A percentile compares a stretch with the other conserved stretches of the same genome.
Conservation (phyloP, 1,140 invertebrate species). For the Centruroides sculpturatus region DNA sequence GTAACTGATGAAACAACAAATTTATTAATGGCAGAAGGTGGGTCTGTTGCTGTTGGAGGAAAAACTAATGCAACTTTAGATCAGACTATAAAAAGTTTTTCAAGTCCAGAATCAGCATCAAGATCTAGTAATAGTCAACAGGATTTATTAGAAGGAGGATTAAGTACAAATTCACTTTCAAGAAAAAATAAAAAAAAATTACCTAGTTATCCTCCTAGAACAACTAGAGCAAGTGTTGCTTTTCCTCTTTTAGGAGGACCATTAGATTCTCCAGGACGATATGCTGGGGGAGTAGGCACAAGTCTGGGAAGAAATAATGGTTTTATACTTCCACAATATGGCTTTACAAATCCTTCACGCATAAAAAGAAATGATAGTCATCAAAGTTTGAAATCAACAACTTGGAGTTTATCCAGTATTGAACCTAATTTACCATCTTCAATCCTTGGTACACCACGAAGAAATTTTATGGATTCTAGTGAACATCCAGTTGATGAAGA, state of each 20-base stretch:
- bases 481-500: constrained; percentile 44
- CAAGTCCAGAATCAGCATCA: constrained; percentile 14
- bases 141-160: constrained; percentile 19
- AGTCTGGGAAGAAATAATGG: constrained; percentile 31
- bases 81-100: constrained; percentile 8
- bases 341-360: constrained; percentile 5
- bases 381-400: constrained; percentile 42
- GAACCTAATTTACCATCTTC: constrained; percentile 17
- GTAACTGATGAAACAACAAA: constrained; percentile 72
- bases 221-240: constrained; percentile 55
- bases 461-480: constrained; percentile 17
- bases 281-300: constrained; percentile 6
- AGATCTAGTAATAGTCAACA: constrained; percentile 15
- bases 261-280: constrained; percentile 17
- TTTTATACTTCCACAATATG: constrained; percentile 21
- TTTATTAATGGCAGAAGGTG: constrained; percentile 48
- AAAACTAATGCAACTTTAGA: neutral
- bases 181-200: constrained; percentile 25
- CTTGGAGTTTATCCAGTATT: constrained; percentile 26
- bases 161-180: constrained; percentile 18
- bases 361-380: constrained; percentile 53
- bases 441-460: constrained; percentile 18
- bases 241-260: constrained; percentile 41
- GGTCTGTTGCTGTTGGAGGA: constrained; percentile 19
- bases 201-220: constrained; percentile 47